phyloP scores from a whole-genome alignment of 2,888 invertebrate species.

The Gastracanthus pulcherrimus region DNA sequence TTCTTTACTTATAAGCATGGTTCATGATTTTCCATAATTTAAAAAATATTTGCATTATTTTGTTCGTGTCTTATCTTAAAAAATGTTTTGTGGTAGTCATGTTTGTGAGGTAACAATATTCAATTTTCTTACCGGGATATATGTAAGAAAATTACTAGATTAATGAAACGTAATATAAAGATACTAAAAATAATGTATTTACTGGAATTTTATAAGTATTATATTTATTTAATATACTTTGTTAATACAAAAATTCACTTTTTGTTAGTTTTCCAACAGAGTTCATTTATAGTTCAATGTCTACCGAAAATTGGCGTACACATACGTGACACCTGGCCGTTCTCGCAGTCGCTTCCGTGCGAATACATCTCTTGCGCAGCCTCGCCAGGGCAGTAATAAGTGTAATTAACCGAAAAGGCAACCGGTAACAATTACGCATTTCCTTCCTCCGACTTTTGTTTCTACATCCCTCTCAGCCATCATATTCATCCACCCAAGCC shows the following conservation, averaged over 20 bases:
- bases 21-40: neutral
- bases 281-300: too few species aligned
- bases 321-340: neutral
- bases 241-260: too few species aligned
- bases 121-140: neutral
- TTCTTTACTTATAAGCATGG: neutral
- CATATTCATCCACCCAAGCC: neutral
- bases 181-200: too few species aligned
- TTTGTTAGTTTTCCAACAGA: too few species aligned
- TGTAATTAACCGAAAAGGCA: conserved; percentile 3
- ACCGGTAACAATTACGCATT: conserved; percentile 2
- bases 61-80: neutral
- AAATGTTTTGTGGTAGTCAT: neutral
- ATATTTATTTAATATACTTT: too few species aligned
- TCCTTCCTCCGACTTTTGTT: conserved; percentile 11
- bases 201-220: too few species aligned
- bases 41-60: neutral
- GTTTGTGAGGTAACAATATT: neutral
- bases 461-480: neutral
- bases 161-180: too few species aligned
- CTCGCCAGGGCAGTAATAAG: neutral
- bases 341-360: neutral
- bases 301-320: too few species aligned
- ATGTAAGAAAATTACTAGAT: too few species aligned
- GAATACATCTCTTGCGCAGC: neutral